phyloP scores from a whole-genome alignment of 2,113 vertebrate genomes.

The Sialia sialis region DNA sequence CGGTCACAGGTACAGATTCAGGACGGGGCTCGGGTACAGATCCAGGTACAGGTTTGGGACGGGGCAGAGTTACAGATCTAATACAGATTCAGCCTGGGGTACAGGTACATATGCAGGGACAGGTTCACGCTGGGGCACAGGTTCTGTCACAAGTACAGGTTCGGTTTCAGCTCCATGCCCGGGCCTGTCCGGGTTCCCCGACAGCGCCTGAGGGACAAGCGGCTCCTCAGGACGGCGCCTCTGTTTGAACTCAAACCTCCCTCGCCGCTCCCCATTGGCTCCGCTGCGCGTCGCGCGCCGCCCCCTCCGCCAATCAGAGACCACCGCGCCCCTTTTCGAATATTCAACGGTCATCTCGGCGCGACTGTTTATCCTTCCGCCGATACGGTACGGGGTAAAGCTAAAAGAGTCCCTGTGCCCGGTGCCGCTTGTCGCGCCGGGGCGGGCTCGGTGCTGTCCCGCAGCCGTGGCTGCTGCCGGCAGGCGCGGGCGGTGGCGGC shows the following conservation, averaged over 20 bases:
- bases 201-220: neutral
- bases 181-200: neutral
- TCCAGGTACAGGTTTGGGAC: too few relatives aligned
- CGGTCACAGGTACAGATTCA: too few relatives aligned
- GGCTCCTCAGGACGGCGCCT: neutral
- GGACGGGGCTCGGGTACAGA: accelerated
- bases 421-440: accelerated
- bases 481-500: too few relatives aligned
- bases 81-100: accelerated
- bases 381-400: accelerated
- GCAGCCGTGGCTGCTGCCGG: neutral
- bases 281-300: accelerated
- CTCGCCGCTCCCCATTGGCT: neutral
- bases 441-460: accelerated
- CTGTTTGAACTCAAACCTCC: neutral
- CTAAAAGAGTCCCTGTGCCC: neutral
- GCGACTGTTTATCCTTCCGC: neutral
- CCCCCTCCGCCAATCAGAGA: constrained; percentile 54
- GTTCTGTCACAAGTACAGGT: too few relatives aligned
- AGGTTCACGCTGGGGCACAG: too few relatives aligned
- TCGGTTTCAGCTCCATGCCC: too few relatives aligned
- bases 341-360: accelerated
- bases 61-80: too few relatives aligned
- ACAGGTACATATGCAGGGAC: accelerated
- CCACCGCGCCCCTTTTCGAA: constrained; percentile 82